Evolutionary conservation across 2,888 invertebrate species (phyloP), one percentile per base, ranked within the genome.

Genomic region (Caenorhabditis macrosperma): DNA sequence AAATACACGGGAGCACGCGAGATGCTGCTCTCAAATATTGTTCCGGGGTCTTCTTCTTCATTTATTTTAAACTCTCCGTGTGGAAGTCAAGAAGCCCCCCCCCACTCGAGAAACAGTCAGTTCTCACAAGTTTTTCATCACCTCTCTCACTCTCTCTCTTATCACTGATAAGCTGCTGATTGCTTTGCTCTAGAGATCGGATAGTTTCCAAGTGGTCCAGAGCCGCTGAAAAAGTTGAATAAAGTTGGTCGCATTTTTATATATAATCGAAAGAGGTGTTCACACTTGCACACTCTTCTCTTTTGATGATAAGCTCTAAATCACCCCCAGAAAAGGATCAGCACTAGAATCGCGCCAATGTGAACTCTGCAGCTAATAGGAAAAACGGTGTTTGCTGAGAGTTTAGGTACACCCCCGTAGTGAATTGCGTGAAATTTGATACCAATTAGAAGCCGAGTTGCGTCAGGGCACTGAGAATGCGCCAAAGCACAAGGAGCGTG

Each of bases 1-100:
- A 59, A 61, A 72, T n/a, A 24, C 57, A 46, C 30, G 63, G 60
- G 60, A 61, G 20, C 17, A 64, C 10, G 44, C 30, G 35, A 46
- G 55, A 44, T 26, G 12, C 38, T 4, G 20, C 20, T 26, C 55
- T 52, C 59, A 64, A 68, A 60, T 63, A 50, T 68, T 67, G 48
- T 63, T 76, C 63, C 57, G 61, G 33, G n/a, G 22, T 67, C 30
- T 50, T 44, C 30, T 26, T 46, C 33, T 28, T 41, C 41, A 44
- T 30, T 48, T 64, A 26, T 63, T 30, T 48, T 63, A 26, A 48
- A 64, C 35, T 48, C 9, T 38, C 17, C 17, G 35, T 33, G 10
- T 46, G 33, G 41, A 60, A 60, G 41, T 41, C 26, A 63, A 41
- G 20, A 22, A 38, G 48, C 38, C 15, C 52, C n/a, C 44, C 38